Percentiles rank a stretch among this genome's conserved stretches.
Conservation (phyloP, 1,140 invertebrate species). For the Leptinotarsa undecemlineata region DNA sequence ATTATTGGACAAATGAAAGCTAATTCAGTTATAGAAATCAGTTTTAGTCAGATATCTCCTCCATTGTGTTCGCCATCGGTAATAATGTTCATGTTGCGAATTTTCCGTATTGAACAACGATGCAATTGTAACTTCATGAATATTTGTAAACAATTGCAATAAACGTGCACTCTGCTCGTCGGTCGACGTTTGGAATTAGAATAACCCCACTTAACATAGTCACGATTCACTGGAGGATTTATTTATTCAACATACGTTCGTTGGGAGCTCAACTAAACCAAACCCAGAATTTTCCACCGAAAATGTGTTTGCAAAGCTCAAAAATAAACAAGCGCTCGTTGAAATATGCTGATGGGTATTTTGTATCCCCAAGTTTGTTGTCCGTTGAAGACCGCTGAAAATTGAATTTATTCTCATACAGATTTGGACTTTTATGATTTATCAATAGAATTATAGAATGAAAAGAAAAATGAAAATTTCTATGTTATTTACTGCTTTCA, state of each 20-base stretch:
- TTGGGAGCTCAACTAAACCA: background rate
- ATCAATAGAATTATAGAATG: too few species aligned
- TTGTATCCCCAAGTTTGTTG: background rate
- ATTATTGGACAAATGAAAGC: too few species aligned
- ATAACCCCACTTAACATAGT: constrained; percentile 8
- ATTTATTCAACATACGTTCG: background rate
- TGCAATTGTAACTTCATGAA: background rate
- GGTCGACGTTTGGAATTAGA: background rate
- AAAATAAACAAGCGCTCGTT: background rate
- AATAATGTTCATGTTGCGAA: too few species aligned
- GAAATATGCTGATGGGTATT: background rate
- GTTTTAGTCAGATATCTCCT: too few species aligned
- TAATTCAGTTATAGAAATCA: too few species aligned
- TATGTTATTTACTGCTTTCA: too few species aligned
- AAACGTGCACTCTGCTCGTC: background rate
- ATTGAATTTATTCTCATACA: too few species aligned
- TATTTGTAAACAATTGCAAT: constrained; percentile 6
- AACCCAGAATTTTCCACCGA: background rate
- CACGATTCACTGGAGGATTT: background rate
- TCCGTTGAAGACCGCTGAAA: too few species aligned
- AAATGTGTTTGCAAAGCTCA: background rate
- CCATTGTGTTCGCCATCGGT: too few species aligned
- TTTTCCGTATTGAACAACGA: background rate
- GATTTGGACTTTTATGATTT: too few species aligned
- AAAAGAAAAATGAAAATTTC: too few species aligned